Evolutionary conservation across 2,888 invertebrate species (phyloP).

Genomic region (Drosophila limbata): DNA sequence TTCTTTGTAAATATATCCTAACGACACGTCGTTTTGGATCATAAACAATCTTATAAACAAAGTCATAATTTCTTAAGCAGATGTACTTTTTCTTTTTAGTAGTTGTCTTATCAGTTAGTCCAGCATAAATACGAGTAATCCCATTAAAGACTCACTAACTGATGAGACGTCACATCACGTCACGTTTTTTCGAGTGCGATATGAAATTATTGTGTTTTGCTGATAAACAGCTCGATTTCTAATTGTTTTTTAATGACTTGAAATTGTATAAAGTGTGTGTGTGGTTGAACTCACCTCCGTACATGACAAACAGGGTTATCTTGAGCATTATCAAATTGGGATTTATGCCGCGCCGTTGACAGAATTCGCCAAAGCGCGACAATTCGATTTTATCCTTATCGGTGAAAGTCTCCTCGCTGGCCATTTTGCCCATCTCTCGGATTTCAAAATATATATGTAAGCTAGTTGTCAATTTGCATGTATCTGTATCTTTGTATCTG

Average conservation of each 20-base stretch:
- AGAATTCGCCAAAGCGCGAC: conserved; percentile 83
- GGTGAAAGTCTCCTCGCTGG: conserved; percentile 82
- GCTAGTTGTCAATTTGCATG: conserved; percentile 34
- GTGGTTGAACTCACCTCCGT: conserved; percentile 88
- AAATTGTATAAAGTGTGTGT: neutral
- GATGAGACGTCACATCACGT: conserved; percentile 1
- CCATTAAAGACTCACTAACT: conserved; percentile 3
- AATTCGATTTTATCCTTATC: conserved; percentile 80
- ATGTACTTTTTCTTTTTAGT: conserved; percentile 3
- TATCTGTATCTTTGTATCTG: conserved; percentile 19
- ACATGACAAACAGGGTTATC: conserved; percentile 93
- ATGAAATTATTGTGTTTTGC: conserved; percentile 20
- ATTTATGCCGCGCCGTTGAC: conserved; percentile 88
- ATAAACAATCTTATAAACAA: conserved; percentile 11
- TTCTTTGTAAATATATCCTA: neutral
- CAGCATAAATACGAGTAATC: conserved; percentile 10
- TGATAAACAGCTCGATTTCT: conserved; percentile 21
- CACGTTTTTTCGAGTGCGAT: conserved; percentile 15
- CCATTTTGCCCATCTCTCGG: conserved; percentile 78
- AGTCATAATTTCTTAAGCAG: conserved; percentile 17
- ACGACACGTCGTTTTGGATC: neutral
- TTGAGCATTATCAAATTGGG: conserved; percentile 93
- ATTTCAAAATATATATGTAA: too few species aligned
- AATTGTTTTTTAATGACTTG: conserved; percentile 67
- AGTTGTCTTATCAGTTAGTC: conserved; percentile 5